Conservation (phyloP, 2,888 invertebrate species). For the Ametastegia equiseti region DNA sequence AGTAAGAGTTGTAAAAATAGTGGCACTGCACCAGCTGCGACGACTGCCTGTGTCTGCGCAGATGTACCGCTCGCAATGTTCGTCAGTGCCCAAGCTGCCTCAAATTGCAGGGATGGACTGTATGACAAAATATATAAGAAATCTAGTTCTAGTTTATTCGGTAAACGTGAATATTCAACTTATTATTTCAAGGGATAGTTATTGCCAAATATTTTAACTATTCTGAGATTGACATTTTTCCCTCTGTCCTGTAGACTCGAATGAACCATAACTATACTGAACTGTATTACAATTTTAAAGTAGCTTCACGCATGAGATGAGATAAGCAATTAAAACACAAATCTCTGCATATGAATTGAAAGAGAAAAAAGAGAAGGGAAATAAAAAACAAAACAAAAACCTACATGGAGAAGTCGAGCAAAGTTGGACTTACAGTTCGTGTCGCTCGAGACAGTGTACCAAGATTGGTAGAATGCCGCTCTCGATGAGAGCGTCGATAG, state of each 20-base stretch:
- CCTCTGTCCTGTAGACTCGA: no score
- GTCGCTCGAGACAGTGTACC: constrained; percentile 91
- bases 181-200: no score
- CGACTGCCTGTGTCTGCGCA: constrained; percentile 93
- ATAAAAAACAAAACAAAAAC: no score
- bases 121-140: constrained; percentile 38
- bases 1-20: constrained; percentile 93
- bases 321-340: no score
- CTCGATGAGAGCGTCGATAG: constrained; percentile 96
- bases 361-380: no score
- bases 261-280: no score
- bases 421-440: constrained; percentile 80
- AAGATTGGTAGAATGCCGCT: constrained; percentile 97
- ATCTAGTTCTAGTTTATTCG: neutral
- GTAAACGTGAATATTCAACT: neutral
- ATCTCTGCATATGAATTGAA: neutral
- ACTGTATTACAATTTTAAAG: no score
- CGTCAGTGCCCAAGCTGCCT: constrained; percentile 98
- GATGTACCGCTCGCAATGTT: constrained; percentile 98
- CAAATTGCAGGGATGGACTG: constrained; percentile 94
- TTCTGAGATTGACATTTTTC: no score
- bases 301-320: no score
- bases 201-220: no score
- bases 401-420: neutral
- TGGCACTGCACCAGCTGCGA: constrained; percentile 96